phyloP scores from a whole-genome alignment of 2,113 vertebrate genomes.

The Stomatorhinus ivindoensis region DNA sequence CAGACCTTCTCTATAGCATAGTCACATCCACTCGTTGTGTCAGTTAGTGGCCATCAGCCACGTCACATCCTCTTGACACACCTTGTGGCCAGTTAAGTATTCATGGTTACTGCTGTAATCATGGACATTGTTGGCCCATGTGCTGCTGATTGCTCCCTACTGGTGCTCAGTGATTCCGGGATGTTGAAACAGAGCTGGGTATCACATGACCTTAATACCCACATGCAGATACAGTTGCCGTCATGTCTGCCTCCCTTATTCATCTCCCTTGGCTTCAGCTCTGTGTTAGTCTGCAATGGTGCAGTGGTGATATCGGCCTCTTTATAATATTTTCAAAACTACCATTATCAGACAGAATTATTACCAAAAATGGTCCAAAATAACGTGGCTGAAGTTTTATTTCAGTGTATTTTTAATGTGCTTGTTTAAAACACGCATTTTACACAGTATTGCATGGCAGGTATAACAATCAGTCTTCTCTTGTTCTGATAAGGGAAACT shows the following conservation, averaged over 20 bases:
- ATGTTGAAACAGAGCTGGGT: neutral
- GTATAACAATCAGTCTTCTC: neutral
- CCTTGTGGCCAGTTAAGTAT: neutral
- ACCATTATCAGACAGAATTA: neutral
- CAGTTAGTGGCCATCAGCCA: neutral
- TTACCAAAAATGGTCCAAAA: neutral
- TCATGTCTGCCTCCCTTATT: neutral
- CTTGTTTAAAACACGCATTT: neutral
- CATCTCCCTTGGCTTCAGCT: neutral
- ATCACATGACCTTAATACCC: neutral
- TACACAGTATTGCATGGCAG: neutral
- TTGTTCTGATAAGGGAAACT: neutral
- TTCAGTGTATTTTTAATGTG: neutral
- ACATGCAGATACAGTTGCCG: neutral
- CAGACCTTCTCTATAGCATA: neutral
- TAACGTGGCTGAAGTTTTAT: too few species aligned
- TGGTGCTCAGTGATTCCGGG: neutral
- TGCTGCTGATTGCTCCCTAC: neutral
- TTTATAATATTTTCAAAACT: too few species aligned
- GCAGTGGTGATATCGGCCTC: too few species aligned
- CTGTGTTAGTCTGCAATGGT: neutral
- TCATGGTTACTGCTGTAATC: neutral
- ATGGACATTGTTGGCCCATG: neutral
- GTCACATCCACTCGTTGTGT: neutral
- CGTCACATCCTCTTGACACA: neutral